These are phyloP conservation scores for Drosophila bunnanda DNA, from an alignment of 2,888 invertebrate species.

Conservation along the genomic window DNA sequence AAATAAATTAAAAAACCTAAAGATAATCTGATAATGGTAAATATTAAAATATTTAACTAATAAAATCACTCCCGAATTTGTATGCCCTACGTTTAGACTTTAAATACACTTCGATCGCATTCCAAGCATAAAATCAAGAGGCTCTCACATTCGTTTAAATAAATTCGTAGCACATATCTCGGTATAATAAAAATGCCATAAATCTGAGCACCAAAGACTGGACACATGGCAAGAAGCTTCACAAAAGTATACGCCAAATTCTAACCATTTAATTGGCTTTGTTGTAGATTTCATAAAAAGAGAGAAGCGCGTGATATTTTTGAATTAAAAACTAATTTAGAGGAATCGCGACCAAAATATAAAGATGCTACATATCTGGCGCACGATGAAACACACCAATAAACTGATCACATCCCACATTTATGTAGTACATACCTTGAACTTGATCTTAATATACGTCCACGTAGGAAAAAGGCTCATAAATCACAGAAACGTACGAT, in stretches of 20 bases:
- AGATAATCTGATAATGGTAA: constrained; percentile 8
- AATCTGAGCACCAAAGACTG: constrained; percentile 51
- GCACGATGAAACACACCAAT: background rate
- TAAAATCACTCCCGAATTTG: constrained; percentile 10
- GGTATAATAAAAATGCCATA: constrained; percentile 55
- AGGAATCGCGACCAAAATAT: constrained; percentile 15
- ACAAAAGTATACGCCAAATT: constrained; percentile 26
- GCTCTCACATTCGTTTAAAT: constrained; percentile 31
- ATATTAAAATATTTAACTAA: constrained; percentile 26
- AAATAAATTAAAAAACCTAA: background rate
- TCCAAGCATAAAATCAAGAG: constrained; percentile 1
- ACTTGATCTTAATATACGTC: constrained; percentile 9
- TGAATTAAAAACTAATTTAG: constrained; percentile 25
- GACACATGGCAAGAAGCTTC: constrained; percentile 11
- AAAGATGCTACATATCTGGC: constrained; percentile 8
- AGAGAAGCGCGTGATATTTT: constrained; percentile 17
- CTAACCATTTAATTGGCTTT: constrained; percentile 33
- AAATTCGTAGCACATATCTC: constrained; percentile 62
- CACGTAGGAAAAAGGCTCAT: background rate
- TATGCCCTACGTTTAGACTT: background rate
- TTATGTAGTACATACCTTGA: background rate
- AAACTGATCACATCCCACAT: constrained; percentile 18
- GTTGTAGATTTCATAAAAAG: constrained; percentile 7
- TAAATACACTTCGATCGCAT: background rate
- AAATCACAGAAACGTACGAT: background rate